Conservation (phyloP, 2,888 invertebrate species). For the Chydorus sphaericus region DNA sequence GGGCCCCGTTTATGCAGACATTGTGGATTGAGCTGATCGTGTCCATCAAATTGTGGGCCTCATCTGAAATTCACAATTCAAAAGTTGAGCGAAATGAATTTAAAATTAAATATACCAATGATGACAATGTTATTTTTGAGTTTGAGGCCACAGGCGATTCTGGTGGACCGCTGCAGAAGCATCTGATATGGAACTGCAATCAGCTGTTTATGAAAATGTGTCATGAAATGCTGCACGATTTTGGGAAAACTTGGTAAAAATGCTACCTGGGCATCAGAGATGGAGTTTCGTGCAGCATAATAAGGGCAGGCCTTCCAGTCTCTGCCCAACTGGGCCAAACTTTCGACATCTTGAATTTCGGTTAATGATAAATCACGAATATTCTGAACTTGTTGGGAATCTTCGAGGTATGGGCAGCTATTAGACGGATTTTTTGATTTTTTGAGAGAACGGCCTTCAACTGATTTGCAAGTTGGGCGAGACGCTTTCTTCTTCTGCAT, state of each 20-base stretch:
- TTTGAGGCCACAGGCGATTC: slow-evolving; percentile 53
- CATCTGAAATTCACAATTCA: slow-evolving; percentile 49
- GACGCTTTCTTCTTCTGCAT: slow-evolving; percentile 47
- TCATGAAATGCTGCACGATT: background rate
- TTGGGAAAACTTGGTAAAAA: too few relatives aligned
- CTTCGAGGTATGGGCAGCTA: slow-evolving; percentile 55
- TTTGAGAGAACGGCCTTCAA: slow-evolving; percentile 35
- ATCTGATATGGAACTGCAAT: slow-evolving; percentile 63
- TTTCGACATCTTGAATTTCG: slow-evolving; percentile 74
- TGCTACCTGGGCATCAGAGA: slow-evolving; percentile 58
- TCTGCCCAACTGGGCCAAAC: slow-evolving; percentile 53
- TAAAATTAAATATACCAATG: slow-evolving; percentile 28
- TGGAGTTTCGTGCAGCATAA: slow-evolving; percentile 70
- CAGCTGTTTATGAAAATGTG: slow-evolving; percentile 32
- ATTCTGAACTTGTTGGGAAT: slow-evolving; percentile 33
- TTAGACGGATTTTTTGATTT: slow-evolving; percentile 37
- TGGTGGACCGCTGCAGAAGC: slow-evolving; percentile 59
- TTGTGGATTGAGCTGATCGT: slow-evolving; percentile 77
- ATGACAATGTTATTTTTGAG: slow-evolving; percentile 65
- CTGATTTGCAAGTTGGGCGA: slow-evolving; percentile 33
- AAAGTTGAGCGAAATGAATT: background rate
- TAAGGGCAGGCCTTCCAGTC: slow-evolving; percentile 73
- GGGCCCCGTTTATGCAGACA: slow-evolving; percentile 49
- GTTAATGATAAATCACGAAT: slow-evolving; percentile 30
- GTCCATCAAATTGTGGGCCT: slow-evolving; percentile 90